Evolutionary conservation across 2,888 invertebrate genomes (phyloP).

Genomic region (Deilephila elpenor): DNA sequence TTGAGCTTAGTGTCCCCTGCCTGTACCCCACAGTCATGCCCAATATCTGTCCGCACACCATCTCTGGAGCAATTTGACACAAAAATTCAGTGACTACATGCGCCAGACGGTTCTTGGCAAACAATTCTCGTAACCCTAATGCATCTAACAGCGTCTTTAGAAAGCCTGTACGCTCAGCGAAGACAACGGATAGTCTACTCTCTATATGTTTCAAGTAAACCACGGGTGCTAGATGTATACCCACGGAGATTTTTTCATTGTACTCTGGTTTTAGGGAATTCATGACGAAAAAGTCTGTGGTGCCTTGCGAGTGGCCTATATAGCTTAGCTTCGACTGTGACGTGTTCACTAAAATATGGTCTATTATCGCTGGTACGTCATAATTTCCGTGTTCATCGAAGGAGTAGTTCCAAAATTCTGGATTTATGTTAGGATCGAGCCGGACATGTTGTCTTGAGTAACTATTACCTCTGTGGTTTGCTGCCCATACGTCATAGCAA

Average conservation of each 20-base stretch:
- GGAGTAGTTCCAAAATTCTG: slow-evolving; percentile 82
- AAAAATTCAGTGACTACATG: slow-evolving; percentile 65
- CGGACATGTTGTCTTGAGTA: slow-evolving; percentile 84
- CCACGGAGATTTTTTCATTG: slow-evolving; percentile 82
- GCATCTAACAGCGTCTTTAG: slow-evolving; percentile 59
- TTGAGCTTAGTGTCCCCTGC: slow-evolving; percentile 78
- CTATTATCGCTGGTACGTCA: slow-evolving; percentile 88
- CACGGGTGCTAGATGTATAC: slow-evolving; percentile 72
- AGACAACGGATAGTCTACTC: slow-evolving; percentile 53
- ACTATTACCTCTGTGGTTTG: slow-evolving; percentile 85
- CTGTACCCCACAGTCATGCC: slow-evolving; percentile 85
- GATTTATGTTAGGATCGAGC: slow-evolving; percentile 66
- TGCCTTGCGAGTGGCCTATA: slow-evolving; percentile 89
- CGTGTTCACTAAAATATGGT: slow-evolving; percentile 69
- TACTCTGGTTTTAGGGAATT: slow-evolving; percentile 82
- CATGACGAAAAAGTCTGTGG: slow-evolving; percentile 84
- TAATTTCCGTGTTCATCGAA: slow-evolving; percentile 89
- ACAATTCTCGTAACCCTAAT: slow-evolving; percentile 86
- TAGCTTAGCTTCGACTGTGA: slow-evolving; percentile 84
- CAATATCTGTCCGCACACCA: slow-evolving; percentile 83
- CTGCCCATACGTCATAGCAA: slow-evolving; percentile 82
- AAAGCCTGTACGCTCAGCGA: slow-evolving; percentile 45
- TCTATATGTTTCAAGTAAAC: slow-evolving; percentile 82
- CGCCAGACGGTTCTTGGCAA: slow-evolving; percentile 81
- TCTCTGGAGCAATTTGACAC: slow-evolving; percentile 68